Evolutionary conservation across 2,113 vertebrate species (phyloP).

Genomic region (Carettochelys insculpta): DNA sequence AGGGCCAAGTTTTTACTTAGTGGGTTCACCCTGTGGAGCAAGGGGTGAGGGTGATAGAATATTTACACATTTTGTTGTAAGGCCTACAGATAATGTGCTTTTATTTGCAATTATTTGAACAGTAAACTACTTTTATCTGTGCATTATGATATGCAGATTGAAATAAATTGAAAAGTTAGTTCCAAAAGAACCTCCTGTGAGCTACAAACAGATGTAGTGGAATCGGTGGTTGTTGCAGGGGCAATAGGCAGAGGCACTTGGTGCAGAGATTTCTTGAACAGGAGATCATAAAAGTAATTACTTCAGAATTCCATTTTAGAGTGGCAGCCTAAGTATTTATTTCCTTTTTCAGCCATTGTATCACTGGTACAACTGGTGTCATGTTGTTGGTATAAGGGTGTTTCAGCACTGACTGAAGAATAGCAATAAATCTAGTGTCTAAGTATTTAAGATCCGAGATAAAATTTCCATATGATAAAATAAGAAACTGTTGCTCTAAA

Average conservation of each 20-base stretch:
- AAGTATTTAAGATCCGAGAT: neutral
- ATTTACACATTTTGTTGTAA: neutral
- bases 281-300: neutral
- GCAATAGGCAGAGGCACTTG: neutral
- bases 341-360: neutral
- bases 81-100: neutral
- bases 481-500: neutral
- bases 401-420: neutral
- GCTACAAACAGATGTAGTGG: neutral
- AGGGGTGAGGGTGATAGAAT: neutral
- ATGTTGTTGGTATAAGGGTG: neutral
- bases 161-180: neutral
- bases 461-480: neutral
- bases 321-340: neutral
- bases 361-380: neutral
- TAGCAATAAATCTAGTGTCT: neutral
- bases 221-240: neutral
- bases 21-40: neutral
- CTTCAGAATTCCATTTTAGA: neutral
- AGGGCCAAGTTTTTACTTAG: neutral
- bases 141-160: neutral
- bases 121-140: neutral
- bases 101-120: neutral
- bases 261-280: neutral
- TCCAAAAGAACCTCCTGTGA: neutral